Conservation (phyloP, 2,797 vertebrate genomes). For the Anguilla marmorata region DNA sequence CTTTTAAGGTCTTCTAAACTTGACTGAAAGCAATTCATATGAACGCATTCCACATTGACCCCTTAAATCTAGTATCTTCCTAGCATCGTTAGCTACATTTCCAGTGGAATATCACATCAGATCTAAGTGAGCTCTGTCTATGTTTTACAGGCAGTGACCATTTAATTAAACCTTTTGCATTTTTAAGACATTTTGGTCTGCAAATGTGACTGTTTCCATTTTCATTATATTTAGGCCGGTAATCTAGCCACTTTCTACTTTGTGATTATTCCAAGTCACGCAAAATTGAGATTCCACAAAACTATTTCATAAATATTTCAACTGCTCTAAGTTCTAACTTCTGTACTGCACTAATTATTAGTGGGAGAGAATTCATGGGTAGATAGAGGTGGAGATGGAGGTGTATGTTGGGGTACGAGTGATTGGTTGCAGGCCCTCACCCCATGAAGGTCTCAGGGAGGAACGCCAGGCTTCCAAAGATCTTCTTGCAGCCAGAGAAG, state of each 20-base stretch:
- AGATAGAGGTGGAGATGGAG: not conserved
- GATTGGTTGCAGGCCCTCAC: conserved; percentile 64
- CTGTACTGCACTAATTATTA: not conserved
- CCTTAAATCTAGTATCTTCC: not conserved
- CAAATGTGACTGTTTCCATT: not conserved
- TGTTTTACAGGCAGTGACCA: not conserved
- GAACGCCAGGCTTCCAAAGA: conserved; percentile 91
- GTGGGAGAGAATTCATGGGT: not conserved
- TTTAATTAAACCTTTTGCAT: not conserved
- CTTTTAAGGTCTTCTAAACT: not conserved
- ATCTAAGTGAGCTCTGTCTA: not conserved
- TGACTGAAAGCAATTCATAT: not conserved
- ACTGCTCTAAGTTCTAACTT: not conserved
- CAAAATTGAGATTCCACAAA: no score
- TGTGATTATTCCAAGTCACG: not conserved
- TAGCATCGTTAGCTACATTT: not conserved
- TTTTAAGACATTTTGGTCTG: not conserved
- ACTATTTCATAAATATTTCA: not conserved
- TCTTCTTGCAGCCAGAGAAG: conserved; percentile 86
- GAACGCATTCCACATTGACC: not conserved
- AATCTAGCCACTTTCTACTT: not conserved
- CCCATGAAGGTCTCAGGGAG: conserved; percentile 80
- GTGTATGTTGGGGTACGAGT: not conserved
- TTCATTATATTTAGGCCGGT: not conserved
- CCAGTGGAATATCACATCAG: no score